Percentiles rank a stretch among this genome's conserved stretches.
phyloP scores from a whole-genome alignment of 2,888 invertebrate species.

The Caenorhabditis sulstoni region DNA sequence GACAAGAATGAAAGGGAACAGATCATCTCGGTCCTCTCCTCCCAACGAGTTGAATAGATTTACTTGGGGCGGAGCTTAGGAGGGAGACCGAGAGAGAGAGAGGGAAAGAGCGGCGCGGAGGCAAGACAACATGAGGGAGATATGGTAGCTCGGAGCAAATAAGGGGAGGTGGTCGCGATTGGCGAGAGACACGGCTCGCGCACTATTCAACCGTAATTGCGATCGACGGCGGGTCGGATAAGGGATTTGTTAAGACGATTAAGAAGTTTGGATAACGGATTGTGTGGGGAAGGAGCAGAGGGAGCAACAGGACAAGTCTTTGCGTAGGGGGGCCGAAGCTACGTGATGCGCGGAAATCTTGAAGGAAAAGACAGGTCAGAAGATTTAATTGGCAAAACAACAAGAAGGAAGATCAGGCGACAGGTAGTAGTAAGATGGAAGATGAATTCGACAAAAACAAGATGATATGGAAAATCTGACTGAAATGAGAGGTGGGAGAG shows the following conservation, averaged over 20 bases:
- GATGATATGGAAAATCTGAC: slow-evolving; percentile 53
- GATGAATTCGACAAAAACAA: slow-evolving; percentile 51
- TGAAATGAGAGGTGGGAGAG: slow-evolving; percentile 13
- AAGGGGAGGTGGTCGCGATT: slow-evolving; percentile 18
- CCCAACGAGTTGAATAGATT: slow-evolving; percentile 34
- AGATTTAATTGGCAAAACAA: slow-evolving; percentile 39
- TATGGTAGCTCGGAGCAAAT: slow-evolving; percentile 58
- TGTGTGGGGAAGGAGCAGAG: slow-evolving; percentile 1
- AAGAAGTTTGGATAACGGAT: slow-evolving; percentile 53
- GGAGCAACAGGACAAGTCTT: background rate
- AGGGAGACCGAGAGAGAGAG: slow-evolving; percentile 1
- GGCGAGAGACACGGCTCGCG: slow-evolving; percentile 27
- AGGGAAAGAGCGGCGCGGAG: slow-evolving; percentile 13
- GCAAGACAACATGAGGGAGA: slow-evolving; percentile 20
- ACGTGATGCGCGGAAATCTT: slow-evolving; percentile 10
- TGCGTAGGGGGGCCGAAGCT: too few species aligned
- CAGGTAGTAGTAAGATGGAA: slow-evolving; percentile 43
- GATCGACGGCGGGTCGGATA: slow-evolving; percentile 18
- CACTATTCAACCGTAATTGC: slow-evolving; percentile 58
- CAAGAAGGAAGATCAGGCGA: slow-evolving; percentile 43
- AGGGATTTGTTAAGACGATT: slow-evolving; percentile 59
- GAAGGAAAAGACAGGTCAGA: slow-evolving; percentile 12
- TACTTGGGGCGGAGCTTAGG: slow-evolving; percentile 33
- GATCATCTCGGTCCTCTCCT: background rate
- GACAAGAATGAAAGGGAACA: slow-evolving; percentile 1